These are phyloP conservation scores for Philopotamus ludificatus DNA, from an alignment of 1,140 invertebrate species.

Conservation along the genomic window DNA sequence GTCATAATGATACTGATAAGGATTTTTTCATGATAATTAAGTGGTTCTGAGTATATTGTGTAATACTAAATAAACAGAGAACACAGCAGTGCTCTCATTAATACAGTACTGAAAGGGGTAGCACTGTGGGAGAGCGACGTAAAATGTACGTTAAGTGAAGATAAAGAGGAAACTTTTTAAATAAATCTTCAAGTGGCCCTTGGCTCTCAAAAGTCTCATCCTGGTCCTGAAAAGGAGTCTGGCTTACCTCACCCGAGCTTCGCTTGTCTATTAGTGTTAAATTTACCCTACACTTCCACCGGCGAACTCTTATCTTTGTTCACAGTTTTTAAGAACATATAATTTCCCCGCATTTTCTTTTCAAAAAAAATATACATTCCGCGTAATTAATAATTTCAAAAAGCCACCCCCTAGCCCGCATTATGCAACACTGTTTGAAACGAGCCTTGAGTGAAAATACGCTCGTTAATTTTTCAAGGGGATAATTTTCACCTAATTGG, in stretches of 20 bases:
- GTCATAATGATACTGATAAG: background rate
- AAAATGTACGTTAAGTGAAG: slow-evolving; percentile 21
- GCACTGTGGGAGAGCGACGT: slow-evolving; percentile 2
- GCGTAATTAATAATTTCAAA: too few relatives aligned
- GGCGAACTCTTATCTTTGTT: too few relatives aligned
- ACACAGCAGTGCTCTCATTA: slow-evolving; percentile 3
- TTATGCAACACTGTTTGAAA: too few relatives aligned
- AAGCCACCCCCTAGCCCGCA: too few relatives aligned
- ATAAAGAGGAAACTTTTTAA: slow-evolving; percentile 39
- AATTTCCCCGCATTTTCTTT: too few relatives aligned
- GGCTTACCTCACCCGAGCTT: slow-evolving; percentile 8
- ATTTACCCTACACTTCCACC: slow-evolving; percentile 3
- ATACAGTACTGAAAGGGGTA: background rate
- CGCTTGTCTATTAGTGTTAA: slow-evolving; percentile 25
- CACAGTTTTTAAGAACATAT: too few relatives aligned
- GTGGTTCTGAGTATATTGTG: background rate
- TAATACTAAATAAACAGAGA: background rate
- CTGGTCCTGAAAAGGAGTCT: slow-evolving; percentile 20
- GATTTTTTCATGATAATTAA: background rate
- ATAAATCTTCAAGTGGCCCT: slow-evolving; percentile 38
- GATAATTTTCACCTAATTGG: too few relatives aligned
- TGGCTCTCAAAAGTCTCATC: slow-evolving; percentile 29
- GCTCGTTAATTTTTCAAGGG: too few relatives aligned
- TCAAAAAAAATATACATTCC: too few relatives aligned
- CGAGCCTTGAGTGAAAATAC: too few relatives aligned